Percentiles rank a stretch among this genome's conserved stretches.
Evolutionary conservation across 2,113 vertebrate species (phyloP).

Genomic region (Cebus imitator): DNA sequence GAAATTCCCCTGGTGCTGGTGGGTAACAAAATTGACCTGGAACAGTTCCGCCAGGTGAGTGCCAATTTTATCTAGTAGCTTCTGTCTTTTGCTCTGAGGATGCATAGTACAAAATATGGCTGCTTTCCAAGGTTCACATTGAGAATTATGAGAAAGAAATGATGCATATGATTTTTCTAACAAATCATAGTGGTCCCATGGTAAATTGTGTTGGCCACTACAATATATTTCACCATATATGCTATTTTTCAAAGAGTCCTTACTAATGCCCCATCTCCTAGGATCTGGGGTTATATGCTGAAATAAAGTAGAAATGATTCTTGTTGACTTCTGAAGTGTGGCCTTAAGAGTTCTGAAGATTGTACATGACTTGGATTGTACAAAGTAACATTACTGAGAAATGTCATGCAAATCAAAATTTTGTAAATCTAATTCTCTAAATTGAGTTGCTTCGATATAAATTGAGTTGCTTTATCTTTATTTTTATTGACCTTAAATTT

Average conservation of each 20-base stretch:
- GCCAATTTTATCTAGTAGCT: neutral
- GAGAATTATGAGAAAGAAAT: neutral
- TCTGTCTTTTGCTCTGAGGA: constrained; percentile 19
- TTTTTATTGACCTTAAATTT: constrained; percentile 37
- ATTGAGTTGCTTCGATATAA: neutral
- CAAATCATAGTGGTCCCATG: neutral
- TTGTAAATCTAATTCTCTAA: constrained; percentile 46
- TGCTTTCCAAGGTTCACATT: neutral
- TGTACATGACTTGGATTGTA: neutral
- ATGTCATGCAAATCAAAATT: constrained; percentile 14
- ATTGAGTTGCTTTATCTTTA: constrained; percentile 29
- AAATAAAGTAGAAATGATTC: neutral
- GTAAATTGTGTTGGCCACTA: neutral
- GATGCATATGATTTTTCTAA: neutral
- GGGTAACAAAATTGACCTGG: constrained; percentile 90
- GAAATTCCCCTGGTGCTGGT: constrained; percentile 89
- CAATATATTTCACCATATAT: neutral
- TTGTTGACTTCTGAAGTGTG: neutral
- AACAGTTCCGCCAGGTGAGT: constrained; percentile 87
- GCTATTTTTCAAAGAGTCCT: neutral
- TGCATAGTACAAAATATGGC: neutral
- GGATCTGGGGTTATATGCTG: neutral
- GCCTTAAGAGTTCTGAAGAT: neutral
- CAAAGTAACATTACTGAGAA: neutral
- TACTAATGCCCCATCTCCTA: neutral